phyloP scores from a whole-genome alignment of 2,113 vertebrate species.

The Conger conger region DNA sequence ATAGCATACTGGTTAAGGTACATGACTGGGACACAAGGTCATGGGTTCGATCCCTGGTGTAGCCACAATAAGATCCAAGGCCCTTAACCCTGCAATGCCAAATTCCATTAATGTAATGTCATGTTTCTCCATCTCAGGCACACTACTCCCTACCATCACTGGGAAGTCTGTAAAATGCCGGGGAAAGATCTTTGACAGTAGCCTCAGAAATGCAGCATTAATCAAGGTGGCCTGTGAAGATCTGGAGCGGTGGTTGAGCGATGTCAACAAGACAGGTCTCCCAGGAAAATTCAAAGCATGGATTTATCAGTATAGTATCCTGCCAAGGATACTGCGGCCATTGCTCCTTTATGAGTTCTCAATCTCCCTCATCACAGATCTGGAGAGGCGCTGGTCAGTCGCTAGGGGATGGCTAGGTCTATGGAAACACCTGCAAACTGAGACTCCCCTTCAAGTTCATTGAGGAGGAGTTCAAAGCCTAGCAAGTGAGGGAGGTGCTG shows the following conservation, averaged over 20 bases:
- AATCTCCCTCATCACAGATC: slow-evolving; percentile 6
- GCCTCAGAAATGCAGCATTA: slow-evolving; percentile 24
- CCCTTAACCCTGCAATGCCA: no score
- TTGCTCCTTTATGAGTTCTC: slow-evolving; percentile 9
- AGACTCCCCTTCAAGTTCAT: no score
- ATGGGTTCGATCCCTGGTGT: no score
- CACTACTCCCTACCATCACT: neutral
- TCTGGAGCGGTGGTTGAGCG: slow-evolving; percentile 19
- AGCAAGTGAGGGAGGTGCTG: no score
- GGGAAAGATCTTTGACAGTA: slow-evolving; percentile 3
- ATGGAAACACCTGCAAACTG: no score
- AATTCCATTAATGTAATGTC: no score
- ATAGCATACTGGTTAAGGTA: no score
- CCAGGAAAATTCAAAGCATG: slow-evolving; percentile 28
- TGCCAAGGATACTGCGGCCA: neutral
- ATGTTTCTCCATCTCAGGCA: neutral
- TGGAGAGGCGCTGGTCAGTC: slow-evolving; percentile 20
- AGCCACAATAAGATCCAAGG: no score
- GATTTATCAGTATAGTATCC: slow-evolving; percentile 13
- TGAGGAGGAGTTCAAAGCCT: no score
- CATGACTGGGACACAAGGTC: no score
- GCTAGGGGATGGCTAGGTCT: slow-evolving; percentile 19
- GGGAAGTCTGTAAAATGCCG: neutral
- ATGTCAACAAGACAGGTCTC: neutral
- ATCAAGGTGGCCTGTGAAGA: slow-evolving; percentile 19